These are phyloP conservation scores for Muraenolepis orangiensis DNA, from an alignment of 2,797 vertebrate species.

Conservation along the genomic window DNA sequence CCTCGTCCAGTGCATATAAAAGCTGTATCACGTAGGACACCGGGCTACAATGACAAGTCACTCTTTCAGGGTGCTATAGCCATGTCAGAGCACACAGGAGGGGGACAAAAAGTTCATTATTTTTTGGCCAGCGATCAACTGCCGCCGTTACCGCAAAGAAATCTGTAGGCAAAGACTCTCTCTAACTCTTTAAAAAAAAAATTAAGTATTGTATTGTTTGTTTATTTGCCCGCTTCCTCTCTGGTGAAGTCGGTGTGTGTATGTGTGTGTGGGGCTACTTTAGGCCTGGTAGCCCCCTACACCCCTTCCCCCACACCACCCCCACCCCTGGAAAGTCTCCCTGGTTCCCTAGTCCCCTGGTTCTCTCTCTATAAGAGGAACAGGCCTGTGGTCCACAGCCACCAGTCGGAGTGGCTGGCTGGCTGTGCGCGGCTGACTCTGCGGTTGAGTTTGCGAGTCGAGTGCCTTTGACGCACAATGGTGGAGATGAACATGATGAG, in stretches of 20 bases:
- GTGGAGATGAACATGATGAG: constrained; percentile 32
- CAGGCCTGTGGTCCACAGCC: constrained; percentile 6
- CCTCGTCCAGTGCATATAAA: constrained; percentile 72
- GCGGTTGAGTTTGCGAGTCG: not conserved
- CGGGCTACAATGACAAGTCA: constrained; percentile 74
- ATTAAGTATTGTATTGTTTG: constrained; percentile 47
- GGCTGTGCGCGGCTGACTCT: not conserved
- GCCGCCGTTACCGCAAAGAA: constrained; percentile 65
- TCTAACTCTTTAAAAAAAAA: no score
- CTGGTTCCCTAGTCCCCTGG: constrained; percentile 32
- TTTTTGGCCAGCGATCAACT: constrained; percentile 61
- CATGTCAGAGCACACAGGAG: constrained; percentile 62
- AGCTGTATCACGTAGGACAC: constrained; percentile 76
- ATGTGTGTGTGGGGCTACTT: constrained; percentile 35
- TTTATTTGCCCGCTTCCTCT: constrained; percentile 66
- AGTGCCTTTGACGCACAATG: constrained; percentile 27
- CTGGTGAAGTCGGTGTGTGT: constrained; percentile 53
- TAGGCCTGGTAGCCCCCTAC: constrained; percentile 12
- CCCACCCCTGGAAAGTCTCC: constrained; percentile 19
- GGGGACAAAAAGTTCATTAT: constrained; percentile 67
- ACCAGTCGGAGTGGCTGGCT: not conserved
- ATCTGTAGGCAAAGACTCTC: constrained; percentile 40
- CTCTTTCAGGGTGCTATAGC: constrained; percentile 66
- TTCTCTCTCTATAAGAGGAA: constrained; percentile 7
- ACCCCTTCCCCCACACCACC: not conserved